Conservation (phyloP, 2,113 vertebrate species). For the Spilogale gracilis region DNA sequence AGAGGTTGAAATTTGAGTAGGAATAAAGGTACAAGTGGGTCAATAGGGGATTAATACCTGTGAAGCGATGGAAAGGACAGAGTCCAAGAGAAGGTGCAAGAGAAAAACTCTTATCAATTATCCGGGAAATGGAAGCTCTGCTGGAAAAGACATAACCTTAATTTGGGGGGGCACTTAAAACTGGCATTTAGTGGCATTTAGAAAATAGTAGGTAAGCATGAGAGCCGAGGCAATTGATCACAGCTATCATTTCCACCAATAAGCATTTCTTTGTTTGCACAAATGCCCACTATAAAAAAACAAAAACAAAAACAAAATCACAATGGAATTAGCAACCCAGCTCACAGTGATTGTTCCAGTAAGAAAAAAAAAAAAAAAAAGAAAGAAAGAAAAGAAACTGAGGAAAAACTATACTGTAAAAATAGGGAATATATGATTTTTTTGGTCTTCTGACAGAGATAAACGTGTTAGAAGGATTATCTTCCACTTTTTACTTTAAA, state of each 20-base stretch:
- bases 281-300: slow-evolving; percentile 78
- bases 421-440: slow-evolving; percentile 62
- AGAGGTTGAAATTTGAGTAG: not conserved
- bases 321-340: slow-evolving; percentile 78
- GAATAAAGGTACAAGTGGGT: not conserved
- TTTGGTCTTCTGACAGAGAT: slow-evolving; percentile 74
- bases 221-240: slow-evolving; percentile 84
- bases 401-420: slow-evolving; percentile 62
- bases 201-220: slow-evolving; percentile 80
- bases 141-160: slow-evolving; percentile 73
- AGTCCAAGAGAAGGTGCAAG: not conserved
- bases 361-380: slow-evolving; percentile 54
- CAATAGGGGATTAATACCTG: not conserved
- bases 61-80: not conserved
- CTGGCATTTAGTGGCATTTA: slow-evolving; percentile 75
- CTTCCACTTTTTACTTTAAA: slow-evolving; percentile 67
- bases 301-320: slow-evolving; percentile 57
- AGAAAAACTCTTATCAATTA: slow-evolving; percentile 61
- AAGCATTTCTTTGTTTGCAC: slow-evolving; percentile 84
- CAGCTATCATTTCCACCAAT: slow-evolving; percentile 83
- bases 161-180: slow-evolving; percentile 77
- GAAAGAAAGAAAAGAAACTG: no score
- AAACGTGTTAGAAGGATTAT: slow-evolving; percentile 66
- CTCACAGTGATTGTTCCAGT: slow-evolving; percentile 59
- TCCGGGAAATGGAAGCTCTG: not conserved